Conservation (phyloP, 2,888 invertebrate genomes). For the Trachelus troglodyta region DNA sequence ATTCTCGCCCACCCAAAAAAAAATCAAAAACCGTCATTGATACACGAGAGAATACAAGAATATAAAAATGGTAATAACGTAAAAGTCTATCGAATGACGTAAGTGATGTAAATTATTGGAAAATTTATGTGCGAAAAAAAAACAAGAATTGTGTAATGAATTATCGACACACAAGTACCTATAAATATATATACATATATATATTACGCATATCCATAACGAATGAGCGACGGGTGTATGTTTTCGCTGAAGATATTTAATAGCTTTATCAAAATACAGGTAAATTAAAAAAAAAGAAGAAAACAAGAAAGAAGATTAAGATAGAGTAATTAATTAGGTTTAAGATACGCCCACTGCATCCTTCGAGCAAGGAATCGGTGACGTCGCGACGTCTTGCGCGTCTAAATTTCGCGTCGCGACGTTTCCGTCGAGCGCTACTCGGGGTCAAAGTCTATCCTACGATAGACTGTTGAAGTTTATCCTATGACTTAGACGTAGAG, state of each 20-base stretch:
- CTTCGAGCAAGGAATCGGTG: neutral
- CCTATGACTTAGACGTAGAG: neutral
- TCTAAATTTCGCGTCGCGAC: neutral
- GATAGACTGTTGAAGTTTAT: no score
- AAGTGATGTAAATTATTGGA: neutral
- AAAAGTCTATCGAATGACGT: neutral
- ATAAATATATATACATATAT: neutral
- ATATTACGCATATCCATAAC: neutral
- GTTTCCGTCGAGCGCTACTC: neutral
- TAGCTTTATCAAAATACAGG: conserved; percentile 18
- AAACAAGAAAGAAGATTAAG: neutral
- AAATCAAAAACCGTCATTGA: neutral
- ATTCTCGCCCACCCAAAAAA: neutral
- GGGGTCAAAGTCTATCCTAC: neutral
- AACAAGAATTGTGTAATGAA: neutral
- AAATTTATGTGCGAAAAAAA: neutral
- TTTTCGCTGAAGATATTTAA: conserved; percentile 20
- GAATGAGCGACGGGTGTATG: conserved; percentile 2
- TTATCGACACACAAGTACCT: neutral
- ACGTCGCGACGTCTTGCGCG: neutral
- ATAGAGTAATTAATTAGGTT: neutral
- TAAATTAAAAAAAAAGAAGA: conserved; percentile 5
- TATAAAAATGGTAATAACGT: neutral
- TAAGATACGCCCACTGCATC: neutral
- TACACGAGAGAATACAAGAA: neutral